phyloP scores from a whole-genome alignment of 2,888 invertebrate species.

The Scaptomyza polygonia region DNA sequence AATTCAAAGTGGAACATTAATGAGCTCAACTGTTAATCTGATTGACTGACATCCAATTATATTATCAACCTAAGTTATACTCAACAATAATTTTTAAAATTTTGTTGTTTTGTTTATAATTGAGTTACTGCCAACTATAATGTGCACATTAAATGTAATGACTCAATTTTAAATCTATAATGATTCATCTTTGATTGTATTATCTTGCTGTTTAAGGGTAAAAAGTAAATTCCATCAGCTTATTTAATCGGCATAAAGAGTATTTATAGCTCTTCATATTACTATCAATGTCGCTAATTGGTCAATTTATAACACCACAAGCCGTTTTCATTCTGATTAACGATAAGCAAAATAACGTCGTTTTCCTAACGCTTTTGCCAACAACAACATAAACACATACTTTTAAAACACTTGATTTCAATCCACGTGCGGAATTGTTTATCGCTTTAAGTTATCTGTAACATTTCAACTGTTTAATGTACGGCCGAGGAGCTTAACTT shows the following conservation, averaged over 20 bases:
- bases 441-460: constrained; percentile 15
- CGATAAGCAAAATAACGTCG: constrained; percentile 18
- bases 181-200: constrained; percentile 5
- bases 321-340: constrained; percentile 24
- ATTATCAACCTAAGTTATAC: not conserved
- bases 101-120: not conserved
- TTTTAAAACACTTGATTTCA: not conserved
- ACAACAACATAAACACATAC: not conserved
- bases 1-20: too few species aligned
- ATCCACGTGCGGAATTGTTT: constrained; percentile 35
- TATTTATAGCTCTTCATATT: not conserved
- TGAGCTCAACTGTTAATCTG: not conserved
- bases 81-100: not conserved
- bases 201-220: constrained; percentile 13
- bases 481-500: not conserved
- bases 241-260: not conserved
- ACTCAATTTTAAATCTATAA: not conserved
- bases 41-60: not conserved
- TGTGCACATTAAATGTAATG: not conserved
- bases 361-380: not conserved
- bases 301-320: constrained; percentile 28
- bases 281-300: constrained; percentile 2
- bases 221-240: not conserved
- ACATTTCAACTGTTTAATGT: not conserved
- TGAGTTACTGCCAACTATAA: not conserved